Conservation (phyloP, 2,113 vertebrate species). For the Orientallactaga bullata region DNA sequence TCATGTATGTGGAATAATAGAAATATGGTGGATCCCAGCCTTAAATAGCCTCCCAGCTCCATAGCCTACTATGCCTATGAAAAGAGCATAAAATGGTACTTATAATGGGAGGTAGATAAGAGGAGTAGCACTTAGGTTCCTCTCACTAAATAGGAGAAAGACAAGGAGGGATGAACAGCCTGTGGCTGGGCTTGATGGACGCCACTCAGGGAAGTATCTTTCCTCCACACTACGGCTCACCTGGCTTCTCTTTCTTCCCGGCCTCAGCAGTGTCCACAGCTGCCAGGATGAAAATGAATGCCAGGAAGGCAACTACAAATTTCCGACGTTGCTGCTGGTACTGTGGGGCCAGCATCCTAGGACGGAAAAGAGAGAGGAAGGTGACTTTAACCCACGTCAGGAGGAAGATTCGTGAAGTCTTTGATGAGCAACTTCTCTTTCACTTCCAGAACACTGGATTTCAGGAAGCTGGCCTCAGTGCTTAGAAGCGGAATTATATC, state of each 20-base stretch:
- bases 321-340: constrained; percentile 84
- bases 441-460: background rate
- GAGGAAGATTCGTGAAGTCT: background rate
- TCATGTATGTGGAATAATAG: background rate
- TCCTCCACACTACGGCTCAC: constrained; percentile 73
- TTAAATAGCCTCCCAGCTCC: background rate
- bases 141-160: background rate
- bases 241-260: constrained; percentile 90
- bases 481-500: background rate
- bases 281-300: constrained; percentile 87
- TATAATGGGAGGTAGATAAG: background rate
- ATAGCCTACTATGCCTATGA: background rate
- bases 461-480: background rate
- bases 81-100: background rate
- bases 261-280: constrained; percentile 86
- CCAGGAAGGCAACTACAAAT: constrained; percentile 86
- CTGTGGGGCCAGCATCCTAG: constrained; percentile 88
- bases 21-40: background rate
- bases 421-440: background rate
- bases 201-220: background rate
- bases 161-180: background rate
- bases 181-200: background rate
- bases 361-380: constrained; percentile 42
- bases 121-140: background rate
- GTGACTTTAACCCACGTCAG: background rate